These are phyloP conservation scores for Rosalia funebris DNA, from an alignment of 2,888 invertebrate species.

Conservation along the genomic window DNA sequence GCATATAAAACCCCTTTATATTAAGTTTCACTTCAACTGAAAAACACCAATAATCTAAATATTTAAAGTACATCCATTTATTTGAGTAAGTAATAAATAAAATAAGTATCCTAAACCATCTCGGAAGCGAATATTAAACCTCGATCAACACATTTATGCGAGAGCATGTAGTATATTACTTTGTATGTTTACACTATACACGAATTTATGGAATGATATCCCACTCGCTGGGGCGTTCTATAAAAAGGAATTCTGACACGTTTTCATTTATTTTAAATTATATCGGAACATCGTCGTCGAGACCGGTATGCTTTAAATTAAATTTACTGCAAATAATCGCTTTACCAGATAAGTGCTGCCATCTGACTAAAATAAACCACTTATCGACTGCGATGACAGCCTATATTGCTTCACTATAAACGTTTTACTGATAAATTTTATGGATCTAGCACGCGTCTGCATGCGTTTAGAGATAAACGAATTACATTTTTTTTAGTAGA, in stretches of 20 bases:
- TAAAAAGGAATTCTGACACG: slow-evolving; percentile 10
- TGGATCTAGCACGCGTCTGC: slow-evolving; percentile 23
- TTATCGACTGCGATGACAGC: slow-evolving; percentile 44
- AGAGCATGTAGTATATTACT: background rate
- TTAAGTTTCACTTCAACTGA: slow-evolving; percentile 1
- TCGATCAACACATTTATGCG: slow-evolving; percentile 16
- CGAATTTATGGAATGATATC: slow-evolving; percentile 15
- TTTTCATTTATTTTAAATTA: slow-evolving; percentile 33
- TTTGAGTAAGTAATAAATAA: slow-evolving; percentile 11
- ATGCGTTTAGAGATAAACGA: slow-evolving; percentile 10
- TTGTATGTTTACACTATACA: slow-evolving; percentile 5
- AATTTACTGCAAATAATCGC: slow-evolving; percentile 39
- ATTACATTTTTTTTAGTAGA: slow-evolving; percentile 14
- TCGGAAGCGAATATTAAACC: slow-evolving; percentile 2
- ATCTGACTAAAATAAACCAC: slow-evolving; percentile 47
- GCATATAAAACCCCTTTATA: background rate
- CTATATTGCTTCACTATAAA: slow-evolving; percentile 21
- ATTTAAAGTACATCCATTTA: slow-evolving; percentile 13
- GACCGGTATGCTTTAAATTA: slow-evolving; percentile 36
- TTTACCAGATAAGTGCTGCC: slow-evolving; percentile 39
- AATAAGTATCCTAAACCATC: slow-evolving; percentile 12
- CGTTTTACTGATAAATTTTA: slow-evolving; percentile 18
- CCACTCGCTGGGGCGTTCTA: slow-evolving; percentile 5
- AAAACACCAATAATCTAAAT: background rate
- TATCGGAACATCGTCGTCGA: slow-evolving; percentile 22